Conservation (phyloP, 2,888 invertebrate genomes). For the Palloptera scutellata region DNA sequence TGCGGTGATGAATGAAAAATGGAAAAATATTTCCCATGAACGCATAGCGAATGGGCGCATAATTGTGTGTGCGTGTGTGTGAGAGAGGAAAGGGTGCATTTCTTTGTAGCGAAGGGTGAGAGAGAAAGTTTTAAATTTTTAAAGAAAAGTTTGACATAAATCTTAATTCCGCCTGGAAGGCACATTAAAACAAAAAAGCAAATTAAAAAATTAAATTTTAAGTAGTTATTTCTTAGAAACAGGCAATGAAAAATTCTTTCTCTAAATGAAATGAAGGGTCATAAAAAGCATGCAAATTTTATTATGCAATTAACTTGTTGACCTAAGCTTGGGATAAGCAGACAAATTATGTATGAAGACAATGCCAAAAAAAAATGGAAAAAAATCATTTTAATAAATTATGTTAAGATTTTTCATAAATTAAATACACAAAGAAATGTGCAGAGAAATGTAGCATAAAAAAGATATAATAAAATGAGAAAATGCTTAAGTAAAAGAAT, state of each 20-base stretch:
- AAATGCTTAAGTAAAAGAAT: background rate
- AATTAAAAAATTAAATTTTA: background rate
- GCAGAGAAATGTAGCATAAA: background rate
- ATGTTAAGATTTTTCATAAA: background rate
- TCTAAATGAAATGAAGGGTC: background rate
- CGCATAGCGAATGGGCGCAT: background rate
- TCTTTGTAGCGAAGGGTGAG: no score
- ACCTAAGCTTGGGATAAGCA: background rate
- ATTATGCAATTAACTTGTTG: constrained; percentile 17
- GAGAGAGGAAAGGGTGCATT: background rate
- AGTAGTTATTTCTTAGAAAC: background rate
- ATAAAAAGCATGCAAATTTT: background rate
- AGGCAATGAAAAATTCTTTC: background rate
- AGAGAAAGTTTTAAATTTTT: no score
- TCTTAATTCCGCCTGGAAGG: background rate
- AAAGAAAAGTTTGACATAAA: no score
- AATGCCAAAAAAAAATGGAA: no score
- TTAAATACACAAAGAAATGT: no score
- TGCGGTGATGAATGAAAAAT: constrained; percentile 32
- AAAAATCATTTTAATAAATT: background rate
- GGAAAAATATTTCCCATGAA: background rate
- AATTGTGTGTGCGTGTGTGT: background rate
- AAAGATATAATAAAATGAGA: background rate
- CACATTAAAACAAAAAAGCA: background rate
- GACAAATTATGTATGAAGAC: no score